Conservation (phyloP, 2,113 vertebrate genomes). For the Haplochromis burtoni region DNA sequence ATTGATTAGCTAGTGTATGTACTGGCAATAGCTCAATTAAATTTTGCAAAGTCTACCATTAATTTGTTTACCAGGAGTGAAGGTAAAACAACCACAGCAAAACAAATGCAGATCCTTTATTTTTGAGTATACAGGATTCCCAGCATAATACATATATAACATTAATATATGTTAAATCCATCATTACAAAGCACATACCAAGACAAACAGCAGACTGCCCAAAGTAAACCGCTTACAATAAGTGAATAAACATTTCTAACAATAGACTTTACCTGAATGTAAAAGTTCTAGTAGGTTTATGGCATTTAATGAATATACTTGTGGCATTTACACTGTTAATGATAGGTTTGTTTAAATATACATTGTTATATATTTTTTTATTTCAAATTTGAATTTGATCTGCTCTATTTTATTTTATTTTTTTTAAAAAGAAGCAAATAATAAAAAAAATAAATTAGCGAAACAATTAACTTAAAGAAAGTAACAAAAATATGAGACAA, state of each 20-base stretch:
- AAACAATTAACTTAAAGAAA: neutral
- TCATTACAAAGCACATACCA: neutral
- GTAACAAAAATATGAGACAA: neutral
- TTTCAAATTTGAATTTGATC: neutral
- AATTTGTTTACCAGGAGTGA: neutral
- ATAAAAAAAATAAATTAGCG: neutral
- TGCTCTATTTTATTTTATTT: neutral
- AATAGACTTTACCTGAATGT: neutral
- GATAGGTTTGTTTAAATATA: neutral
- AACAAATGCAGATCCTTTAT: conserved; percentile 23
- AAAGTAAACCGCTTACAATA: neutral
- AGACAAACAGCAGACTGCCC: neutral
- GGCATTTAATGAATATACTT: neutral
- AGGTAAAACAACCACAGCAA: neutral
- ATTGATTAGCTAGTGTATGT: neutral
- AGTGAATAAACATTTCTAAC: neutral
- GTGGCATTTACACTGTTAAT: neutral
- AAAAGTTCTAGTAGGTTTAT: neutral
- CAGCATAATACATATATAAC: neutral
- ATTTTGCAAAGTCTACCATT: neutral
- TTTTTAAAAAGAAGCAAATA: neutral
- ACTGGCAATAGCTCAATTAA: rapidly evolving
- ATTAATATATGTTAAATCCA: neutral
- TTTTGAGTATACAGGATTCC: neutral
- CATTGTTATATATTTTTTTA: rapidly evolving